phyloP scores from a whole-genome alignment of 2,797 vertebrate genomes.

The Alcedo atthis region DNA sequence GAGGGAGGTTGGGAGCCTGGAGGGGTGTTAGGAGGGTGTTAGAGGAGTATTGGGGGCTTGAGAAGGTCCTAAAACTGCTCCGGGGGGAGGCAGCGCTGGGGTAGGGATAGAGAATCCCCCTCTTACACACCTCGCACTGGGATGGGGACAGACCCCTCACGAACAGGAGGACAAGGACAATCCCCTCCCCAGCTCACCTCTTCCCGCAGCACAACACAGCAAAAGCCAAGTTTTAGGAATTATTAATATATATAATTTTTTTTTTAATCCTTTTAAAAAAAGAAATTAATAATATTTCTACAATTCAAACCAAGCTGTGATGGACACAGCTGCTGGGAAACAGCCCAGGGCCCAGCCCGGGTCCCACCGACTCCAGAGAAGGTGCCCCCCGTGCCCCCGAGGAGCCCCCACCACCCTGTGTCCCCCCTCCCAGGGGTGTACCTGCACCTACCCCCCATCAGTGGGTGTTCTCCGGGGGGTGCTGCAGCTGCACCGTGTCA shows the following conservation, averaged over 20 bases:
- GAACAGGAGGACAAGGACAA: background rate
- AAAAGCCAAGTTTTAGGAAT: fast-evolving
- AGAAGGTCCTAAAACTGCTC: background rate
- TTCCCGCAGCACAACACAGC: fast-evolving
- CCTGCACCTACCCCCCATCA: background rate
- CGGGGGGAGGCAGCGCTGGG: background rate
- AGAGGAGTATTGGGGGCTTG: background rate
- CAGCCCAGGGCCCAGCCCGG: background rate
- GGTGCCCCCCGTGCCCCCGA: background rate
- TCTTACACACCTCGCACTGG: too few relatives aligned
- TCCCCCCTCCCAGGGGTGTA: background rate
- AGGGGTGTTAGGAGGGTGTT: too few relatives aligned
- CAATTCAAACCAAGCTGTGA: background rate
- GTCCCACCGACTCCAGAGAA: background rate
- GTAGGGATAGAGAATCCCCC: too few relatives aligned
- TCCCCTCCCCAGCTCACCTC: background rate
- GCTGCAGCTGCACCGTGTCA: background rate
- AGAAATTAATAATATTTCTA: background rate
- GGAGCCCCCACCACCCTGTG: background rate
- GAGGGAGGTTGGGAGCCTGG: too few relatives aligned
- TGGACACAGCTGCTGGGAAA: background rate
- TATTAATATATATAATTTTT: too few relatives aligned
- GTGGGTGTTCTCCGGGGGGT: fast-evolving
- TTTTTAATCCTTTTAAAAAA: background rate
- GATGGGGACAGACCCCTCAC: background rate